Evolutionary conservation across 2,113 vertebrate species (phyloP), one percentile per base, ranked within the genome.

Genomic region (Boulengeromyrus knoepffleri): DNA sequence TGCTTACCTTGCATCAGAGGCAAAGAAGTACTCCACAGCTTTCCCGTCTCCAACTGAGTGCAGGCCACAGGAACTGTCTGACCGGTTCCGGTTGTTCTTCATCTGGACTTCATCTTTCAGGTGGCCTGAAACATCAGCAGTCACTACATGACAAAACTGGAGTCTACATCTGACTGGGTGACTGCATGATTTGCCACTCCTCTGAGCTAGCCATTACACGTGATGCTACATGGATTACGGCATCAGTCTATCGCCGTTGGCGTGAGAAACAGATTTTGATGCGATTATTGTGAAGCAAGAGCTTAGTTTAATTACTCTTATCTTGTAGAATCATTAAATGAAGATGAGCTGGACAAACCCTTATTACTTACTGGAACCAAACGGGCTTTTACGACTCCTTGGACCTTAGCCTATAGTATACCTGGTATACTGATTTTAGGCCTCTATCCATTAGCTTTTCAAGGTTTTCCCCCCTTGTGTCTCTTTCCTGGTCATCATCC

Each of bases 21-120:
- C 98, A 90, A 99, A 99, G 95, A 97, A 99, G 93, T 97, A 99
- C 93, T 99, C 98, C 93, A 99, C 97, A 0, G 97, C 96, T 66
- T 96, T 96, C 88, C 96, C 94, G 45, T 95, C 94, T 3, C 97
- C 97, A 3, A 97, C 95, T 7, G 97, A 97, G 24, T 97, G 96
- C 90, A 98, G 96, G 74, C 94, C 94, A 24, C 95, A 96, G 21
- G 96, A 95, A 93, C 95, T 95, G 91, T 97, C 97, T 36, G 95
- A 89, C 50, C 95, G 95, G 95, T 97, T 96, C 62, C 92, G 94
- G 80, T 91, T 92, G 92, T 97, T 96, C 92, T 92, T 95, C 90
- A 94, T 93, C 49, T 95, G 89, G 49, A 95, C 80, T 45, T 70
- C 93, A 10, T 92, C 94, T 86, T 91, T 95, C 13, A 92, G 21